Conservation (phyloP, 2,888 invertebrate genomes). For the Stenolophus ochropezus region DNA sequence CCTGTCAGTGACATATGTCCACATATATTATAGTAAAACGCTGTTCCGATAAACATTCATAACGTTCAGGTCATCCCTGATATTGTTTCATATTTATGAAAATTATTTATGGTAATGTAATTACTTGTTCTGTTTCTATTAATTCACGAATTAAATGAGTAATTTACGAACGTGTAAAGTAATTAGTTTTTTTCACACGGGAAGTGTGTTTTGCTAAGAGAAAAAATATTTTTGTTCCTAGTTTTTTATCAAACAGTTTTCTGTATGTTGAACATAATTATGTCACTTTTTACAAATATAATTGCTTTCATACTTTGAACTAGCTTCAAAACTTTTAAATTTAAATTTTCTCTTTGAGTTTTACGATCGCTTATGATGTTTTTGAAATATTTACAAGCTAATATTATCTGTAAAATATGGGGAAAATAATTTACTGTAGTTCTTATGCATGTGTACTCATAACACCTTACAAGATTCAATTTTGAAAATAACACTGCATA, state of each 20-base stretch:
- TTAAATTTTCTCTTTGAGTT: neutral
- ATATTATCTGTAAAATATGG: neutral
- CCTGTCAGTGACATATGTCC: slow-evolving; percentile 54
- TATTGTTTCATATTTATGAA: slow-evolving; percentile 3
- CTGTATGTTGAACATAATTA: slow-evolving; percentile 10
- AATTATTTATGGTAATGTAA: slow-evolving; percentile 17
- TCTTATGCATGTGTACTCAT: no score
- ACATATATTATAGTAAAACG: slow-evolving; percentile 51
- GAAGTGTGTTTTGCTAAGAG: neutral
- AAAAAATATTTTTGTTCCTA: slow-evolving; percentile 32
- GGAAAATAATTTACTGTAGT: no score
- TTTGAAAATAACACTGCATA: no score
- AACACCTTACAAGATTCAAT: no score
- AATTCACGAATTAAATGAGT: neutral
- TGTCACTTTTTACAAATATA: slow-evolving; percentile 36
- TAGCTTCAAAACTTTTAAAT: neutral
- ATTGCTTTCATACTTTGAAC: neutral
- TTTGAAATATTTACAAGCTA: slow-evolving; percentile 25
- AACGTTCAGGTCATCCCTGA: slow-evolving; percentile 6
- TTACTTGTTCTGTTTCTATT: neutral
- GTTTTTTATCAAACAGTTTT: slow-evolving; percentile 23
- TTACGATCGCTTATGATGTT: neutral
- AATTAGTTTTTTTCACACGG: slow-evolving; percentile 29
- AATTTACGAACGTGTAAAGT: neutral
- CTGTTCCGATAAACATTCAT: slow-evolving; percentile 36